phyloP scores from a whole-genome alignment of 2,888 invertebrate species.

The Diabrotica balteata region DNA sequence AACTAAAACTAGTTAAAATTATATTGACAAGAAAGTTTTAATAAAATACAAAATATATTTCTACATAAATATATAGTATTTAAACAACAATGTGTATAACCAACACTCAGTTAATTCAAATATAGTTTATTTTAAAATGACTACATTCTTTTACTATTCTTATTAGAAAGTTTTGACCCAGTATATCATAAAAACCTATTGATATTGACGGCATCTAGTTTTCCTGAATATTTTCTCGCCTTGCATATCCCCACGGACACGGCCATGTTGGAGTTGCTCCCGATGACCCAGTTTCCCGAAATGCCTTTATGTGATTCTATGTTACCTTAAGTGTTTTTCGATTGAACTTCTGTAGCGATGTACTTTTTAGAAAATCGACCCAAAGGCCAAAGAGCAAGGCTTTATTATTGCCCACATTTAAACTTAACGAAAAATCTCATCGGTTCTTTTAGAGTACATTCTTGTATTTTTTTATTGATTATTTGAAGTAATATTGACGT shows the following conservation, averaged over 20 bases:
- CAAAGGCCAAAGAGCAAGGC: neutral
- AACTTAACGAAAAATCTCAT: neutral
- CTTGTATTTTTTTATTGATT: no score
- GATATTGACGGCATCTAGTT: constrained; percentile 1
- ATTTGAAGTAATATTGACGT: no score
- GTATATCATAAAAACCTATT: neutral
- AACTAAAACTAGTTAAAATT: no score
- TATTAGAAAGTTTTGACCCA: neutral
- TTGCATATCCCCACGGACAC: neutral
- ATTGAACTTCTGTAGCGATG: constrained; percentile 28
- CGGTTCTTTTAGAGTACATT: no score
- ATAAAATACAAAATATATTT: no score
- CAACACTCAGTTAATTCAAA: no score
- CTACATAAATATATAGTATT: no score
- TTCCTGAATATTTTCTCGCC: neutral
- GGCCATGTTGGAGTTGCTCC: constrained; percentile 5
- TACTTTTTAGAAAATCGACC: constrained; percentile 26
- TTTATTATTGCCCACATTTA: constrained; percentile 3
- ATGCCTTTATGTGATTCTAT: constrained; percentile 29
- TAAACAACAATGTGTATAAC: no score
- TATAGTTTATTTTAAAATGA: no score
- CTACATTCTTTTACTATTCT: no score
- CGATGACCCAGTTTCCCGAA: constrained; percentile 27
- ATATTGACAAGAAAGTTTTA: no score
- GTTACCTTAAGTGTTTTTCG: constrained; percentile 33